These are phyloP conservation scores for Strongylocentrotus purpuratus DNA, from an alignment of 35 echinoderm and acorn worm genomes.

Conservation along the genomic window DNA sequence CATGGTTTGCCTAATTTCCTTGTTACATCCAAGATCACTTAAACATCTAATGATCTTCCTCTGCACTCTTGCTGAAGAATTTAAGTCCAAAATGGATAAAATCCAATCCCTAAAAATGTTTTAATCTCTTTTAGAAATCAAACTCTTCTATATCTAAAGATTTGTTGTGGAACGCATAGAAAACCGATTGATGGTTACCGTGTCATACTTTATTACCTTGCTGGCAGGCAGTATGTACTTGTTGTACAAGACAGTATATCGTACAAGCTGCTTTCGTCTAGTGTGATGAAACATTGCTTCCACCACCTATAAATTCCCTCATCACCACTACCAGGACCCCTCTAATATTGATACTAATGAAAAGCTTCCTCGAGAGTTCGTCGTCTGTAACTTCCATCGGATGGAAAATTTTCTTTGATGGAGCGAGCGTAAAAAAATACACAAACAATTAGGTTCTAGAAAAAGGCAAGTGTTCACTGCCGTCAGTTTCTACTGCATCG, in stretches of 20 bases:
- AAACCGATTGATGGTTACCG: too few species aligned
- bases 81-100: too few species aligned
- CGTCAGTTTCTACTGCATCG: background rate
- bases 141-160: too few species aligned
- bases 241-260: background rate
- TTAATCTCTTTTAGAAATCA: too few species aligned
- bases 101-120: too few species aligned
- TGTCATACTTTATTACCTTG: too few species aligned
- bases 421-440: background rate
- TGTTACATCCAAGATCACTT: too few species aligned
- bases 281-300: background rate
- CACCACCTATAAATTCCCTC: background rate
- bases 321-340: background rate
- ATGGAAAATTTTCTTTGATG: background rate
- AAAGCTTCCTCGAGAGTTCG: background rate
- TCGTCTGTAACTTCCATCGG: background rate
- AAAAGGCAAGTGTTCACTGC: background rate
- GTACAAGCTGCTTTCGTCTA: background rate
- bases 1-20: too few species aligned
- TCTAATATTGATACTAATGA: background rate
- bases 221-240: too few species aligned
- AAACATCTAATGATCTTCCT: too few species aligned
- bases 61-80: too few species aligned
- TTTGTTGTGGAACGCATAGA: too few species aligned
- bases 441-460: background rate